A percentile compares a stretch with the other conserved stretches of the same genome.
Conservation (phyloP, 2,113 vertebrate species). For the Atherinomorus stipes region DNA sequence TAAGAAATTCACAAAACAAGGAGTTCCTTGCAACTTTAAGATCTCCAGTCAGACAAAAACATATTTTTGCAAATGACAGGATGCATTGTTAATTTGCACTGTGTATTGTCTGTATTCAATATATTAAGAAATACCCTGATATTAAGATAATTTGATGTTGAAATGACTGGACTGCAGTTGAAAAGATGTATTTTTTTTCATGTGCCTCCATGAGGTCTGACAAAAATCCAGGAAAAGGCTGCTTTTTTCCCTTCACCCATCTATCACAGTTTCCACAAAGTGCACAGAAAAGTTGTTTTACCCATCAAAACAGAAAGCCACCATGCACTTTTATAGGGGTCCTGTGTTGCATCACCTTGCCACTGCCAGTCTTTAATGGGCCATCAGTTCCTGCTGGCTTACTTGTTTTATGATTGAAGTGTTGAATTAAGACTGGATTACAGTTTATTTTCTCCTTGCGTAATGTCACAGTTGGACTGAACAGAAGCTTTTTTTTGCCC, state of each 20-base stretch:
- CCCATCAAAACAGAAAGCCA: slow-evolving; percentile 35
- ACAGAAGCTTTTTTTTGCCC: slow-evolving; percentile 52
- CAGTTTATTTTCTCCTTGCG: slow-evolving; percentile 51
- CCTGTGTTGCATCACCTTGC: slow-evolving; percentile 38
- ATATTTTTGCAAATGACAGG: not conserved
- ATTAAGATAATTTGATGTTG: not conserved
- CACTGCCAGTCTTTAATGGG: slow-evolving; percentile 48
- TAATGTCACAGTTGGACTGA: slow-evolving; percentile 65
- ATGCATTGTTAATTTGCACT: not conserved
- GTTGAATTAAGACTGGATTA: slow-evolving; percentile 58
- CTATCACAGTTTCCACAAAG: slow-evolving; percentile 48
- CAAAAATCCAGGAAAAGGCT: slow-evolving; percentile 40
- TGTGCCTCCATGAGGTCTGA: slow-evolving; percentile 32
- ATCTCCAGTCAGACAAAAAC: not conserved
- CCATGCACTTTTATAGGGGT: slow-evolving; percentile 27
- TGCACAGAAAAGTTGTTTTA: slow-evolving; percentile 29
- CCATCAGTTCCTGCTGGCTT: slow-evolving; percentile 47
- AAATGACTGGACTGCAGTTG: slow-evolving; percentile 7
- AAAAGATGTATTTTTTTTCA: slow-evolving; percentile 28
- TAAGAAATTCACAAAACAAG: slow-evolving; percentile 26
- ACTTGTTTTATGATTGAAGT: slow-evolving; percentile 59
- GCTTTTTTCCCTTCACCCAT: slow-evolving; percentile 21
- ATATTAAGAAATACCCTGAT: not conserved
- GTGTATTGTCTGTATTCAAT: not conserved
- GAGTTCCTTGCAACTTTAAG: not conserved